Evolutionary conservation across 2,113 vertebrate genomes (phyloP).

Genomic region (Dolichotis patagonum): DNA sequence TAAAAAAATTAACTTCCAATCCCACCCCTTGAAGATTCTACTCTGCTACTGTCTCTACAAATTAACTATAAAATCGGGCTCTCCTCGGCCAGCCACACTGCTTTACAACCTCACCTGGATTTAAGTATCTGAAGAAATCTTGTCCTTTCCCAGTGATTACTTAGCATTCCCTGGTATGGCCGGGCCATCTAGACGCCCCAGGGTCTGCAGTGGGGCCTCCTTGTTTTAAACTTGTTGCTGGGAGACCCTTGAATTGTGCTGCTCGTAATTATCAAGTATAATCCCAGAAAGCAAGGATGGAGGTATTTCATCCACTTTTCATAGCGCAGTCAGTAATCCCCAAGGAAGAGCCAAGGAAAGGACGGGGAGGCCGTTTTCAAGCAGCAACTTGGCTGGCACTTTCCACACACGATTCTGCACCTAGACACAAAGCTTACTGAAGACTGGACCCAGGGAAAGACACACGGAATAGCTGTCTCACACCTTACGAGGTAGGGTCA

Average conservation of each 20-base stretch:
- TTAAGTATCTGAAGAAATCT: neutral
- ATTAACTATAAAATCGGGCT: neutral
- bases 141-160: neutral
- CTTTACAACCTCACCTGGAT: neutral
- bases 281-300: neutral
- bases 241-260: neutral
- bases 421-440: neutral
- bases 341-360: neutral
- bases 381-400: too few species aligned
- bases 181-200: neutral
- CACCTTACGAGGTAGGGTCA: neutral
- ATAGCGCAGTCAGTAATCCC: accelerated
- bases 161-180: neutral
- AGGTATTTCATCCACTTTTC: neutral
- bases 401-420: neutral
- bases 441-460: neutral
- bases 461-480: accelerated
- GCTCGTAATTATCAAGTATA: neutral
- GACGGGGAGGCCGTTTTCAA: too few species aligned
- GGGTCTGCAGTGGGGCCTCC: neutral
- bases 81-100: neutral
- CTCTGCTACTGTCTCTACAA: neutral
- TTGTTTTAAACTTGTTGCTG: neutral
- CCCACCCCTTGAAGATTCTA: neutral
- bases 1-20: neutral